Evolutionary conservation across 2,888 invertebrate species (phyloP).

Genomic region (Eupithecia exiguata): DNA sequence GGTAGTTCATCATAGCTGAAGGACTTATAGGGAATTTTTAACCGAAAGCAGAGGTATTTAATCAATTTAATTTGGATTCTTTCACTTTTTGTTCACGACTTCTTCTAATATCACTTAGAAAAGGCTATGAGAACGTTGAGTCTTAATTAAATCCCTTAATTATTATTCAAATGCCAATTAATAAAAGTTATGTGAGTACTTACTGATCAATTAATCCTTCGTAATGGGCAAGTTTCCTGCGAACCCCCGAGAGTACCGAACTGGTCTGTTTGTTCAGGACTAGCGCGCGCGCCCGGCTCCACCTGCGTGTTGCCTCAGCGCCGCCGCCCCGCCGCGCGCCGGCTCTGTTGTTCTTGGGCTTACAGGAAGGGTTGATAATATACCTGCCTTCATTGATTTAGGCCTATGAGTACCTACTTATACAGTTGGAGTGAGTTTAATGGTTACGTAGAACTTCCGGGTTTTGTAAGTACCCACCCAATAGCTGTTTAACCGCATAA

Average conservation of each 20-base stretch:
- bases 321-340: too few relatives aligned
- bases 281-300: not conserved
- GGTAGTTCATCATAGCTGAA: too few relatives aligned
- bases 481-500: not conserved
- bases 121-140: too few relatives aligned
- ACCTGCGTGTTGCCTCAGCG: not conserved
- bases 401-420: not conserved
- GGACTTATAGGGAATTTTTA: too few relatives aligned
- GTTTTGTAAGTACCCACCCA: not conserved
- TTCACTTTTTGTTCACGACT: too few relatives aligned
- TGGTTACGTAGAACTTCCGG: not conserved
- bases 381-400: not conserved
- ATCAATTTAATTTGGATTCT: too few relatives aligned
- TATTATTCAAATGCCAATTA: not conserved
- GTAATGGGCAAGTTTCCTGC: not conserved
- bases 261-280: not conserved
- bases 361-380: not conserved
- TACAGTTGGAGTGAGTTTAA: not conserved
- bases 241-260: not conserved
- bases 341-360: not conserved
- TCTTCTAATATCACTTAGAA: too few relatives aligned
- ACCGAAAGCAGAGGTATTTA: too few relatives aligned
- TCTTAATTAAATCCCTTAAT: not conserved
- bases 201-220: not conserved
- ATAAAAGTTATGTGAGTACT: not conserved